Evolutionary conservation across 1,140 invertebrate genomes (phyloP).

Genomic region (Caenorhabditis briggsae): DNA sequence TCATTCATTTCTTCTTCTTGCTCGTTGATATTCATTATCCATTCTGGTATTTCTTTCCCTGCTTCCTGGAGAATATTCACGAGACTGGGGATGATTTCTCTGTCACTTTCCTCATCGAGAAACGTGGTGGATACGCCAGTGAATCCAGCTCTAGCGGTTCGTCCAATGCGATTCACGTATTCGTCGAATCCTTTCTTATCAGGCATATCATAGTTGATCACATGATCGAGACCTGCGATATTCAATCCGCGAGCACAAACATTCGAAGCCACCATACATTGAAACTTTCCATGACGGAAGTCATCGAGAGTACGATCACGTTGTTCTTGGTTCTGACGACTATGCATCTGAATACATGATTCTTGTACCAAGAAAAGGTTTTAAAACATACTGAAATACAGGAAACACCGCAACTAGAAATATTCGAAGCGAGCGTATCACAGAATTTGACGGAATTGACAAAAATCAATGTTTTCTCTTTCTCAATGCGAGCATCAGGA

Average conservation of each 20-base stretch:
- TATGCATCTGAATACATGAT: conserved; percentile 1
- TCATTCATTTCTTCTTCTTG: background rate
- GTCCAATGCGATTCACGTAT: conserved; percentile 15
- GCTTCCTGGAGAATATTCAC: background rate
- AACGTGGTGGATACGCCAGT: background rate
- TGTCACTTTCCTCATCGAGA: conserved; percentile 6
- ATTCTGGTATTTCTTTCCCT: background rate
- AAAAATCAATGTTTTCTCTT: conserved; percentile 16
- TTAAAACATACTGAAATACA: background rate
- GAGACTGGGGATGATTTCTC: conserved; percentile 5
- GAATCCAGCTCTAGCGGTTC: conserved; percentile 21
- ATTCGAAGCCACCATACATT: conserved; percentile 19
- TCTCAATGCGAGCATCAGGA: background rate
- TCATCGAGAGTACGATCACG: conserved; percentile 17
- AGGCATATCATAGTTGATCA: conserved; percentile 9
- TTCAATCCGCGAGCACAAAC: conserved; percentile 34
- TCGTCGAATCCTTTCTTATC: conserved; percentile 1
- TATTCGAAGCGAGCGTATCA: conserved; percentile 3
- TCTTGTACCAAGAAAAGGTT: background rate
- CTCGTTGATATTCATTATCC: background rate
- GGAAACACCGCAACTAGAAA: background rate
- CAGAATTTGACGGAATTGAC: conserved; percentile 26
- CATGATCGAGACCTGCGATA: conserved; percentile 23
- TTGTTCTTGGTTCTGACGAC: conserved; percentile 26
- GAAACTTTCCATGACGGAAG: conserved; percentile 5